Evolutionary conservation across 2,113 vertebrate species (phyloP).

Genomic region (Urocitellus parryii): DNA sequence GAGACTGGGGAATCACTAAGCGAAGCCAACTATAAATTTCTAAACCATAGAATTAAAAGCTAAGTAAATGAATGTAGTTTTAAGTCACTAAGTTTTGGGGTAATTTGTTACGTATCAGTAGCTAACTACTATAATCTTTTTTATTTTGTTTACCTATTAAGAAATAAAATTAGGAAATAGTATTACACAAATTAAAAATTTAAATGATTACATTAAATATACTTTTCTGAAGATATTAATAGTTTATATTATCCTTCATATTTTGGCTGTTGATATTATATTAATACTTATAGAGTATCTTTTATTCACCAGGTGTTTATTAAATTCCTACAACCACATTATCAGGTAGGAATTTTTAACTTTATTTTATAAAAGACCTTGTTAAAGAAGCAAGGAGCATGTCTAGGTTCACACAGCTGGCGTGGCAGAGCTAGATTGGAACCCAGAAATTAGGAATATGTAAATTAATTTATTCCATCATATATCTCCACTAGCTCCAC

Average conservation of each 20-base stretch:
- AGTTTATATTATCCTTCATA: slow-evolving; percentile 18
- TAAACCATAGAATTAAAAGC: neutral
- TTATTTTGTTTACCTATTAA: neutral
- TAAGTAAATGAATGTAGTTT: neutral
- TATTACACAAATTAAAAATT: slow-evolving; percentile 12
- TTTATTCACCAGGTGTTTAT: neutral
- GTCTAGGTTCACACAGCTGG: neutral
- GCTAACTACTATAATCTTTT: neutral
- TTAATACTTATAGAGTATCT: neutral
- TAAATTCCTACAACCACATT: neutral
- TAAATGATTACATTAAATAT: neutral
- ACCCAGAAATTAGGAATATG: neutral
- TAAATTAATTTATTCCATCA: neutral
- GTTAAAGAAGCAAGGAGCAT: neutral
- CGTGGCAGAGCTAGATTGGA: neutral
- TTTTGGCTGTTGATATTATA: neutral
- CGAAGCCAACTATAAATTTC: neutral
- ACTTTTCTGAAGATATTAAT: slow-evolving; percentile 16
- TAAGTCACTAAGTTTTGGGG: neutral
- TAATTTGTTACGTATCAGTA: neutral
- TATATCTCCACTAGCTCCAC: neutral
- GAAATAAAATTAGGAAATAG: neutral
- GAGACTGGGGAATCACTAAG: neutral
- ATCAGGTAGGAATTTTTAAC: neutral
- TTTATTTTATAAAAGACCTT: slow-evolving; percentile 9